Conservation (phyloP, 2,113 vertebrate species). For the Chelonoidis abingdonii region DNA sequence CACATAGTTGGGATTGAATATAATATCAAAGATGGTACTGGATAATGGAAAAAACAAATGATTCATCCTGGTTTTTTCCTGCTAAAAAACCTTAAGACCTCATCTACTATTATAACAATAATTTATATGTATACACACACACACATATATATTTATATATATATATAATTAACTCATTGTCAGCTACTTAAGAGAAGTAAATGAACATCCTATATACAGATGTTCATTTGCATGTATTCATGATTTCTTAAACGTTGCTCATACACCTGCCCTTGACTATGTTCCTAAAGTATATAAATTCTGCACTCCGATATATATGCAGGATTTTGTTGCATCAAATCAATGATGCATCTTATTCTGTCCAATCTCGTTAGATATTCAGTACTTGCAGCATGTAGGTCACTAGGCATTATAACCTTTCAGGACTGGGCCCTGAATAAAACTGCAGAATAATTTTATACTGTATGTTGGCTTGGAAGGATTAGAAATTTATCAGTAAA, state of each 20-base stretch:
- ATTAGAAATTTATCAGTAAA: background rate
- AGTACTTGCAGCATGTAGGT: background rate
- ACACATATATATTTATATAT: too few species aligned
- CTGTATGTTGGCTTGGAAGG: background rate
- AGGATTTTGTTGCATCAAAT: accelerated
- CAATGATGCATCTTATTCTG: background rate
- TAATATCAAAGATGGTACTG: constrained; percentile 24
- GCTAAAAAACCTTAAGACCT: constrained; percentile 44
- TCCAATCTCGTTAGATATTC: background rate
- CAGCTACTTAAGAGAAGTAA: background rate
- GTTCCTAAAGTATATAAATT: background rate
- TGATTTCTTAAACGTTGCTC: background rate
- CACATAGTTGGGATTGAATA: constrained; percentile 48
- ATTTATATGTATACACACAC: background rate
- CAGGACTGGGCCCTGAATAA: background rate
- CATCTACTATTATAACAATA: constrained; percentile 59
- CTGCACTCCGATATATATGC: background rate
- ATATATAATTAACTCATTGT: background rate
- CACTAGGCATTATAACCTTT: background rate
- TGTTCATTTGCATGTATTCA: background rate
- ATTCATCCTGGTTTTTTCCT: constrained; percentile 41
- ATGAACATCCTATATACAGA: constrained; percentile 22
- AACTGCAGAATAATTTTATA: background rate
- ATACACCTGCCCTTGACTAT: background rate
- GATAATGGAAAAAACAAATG: constrained; percentile 66